phyloP scores from a whole-genome alignment of 2,888 invertebrate genomes.

The Temnothorax ravouxi region DNA sequence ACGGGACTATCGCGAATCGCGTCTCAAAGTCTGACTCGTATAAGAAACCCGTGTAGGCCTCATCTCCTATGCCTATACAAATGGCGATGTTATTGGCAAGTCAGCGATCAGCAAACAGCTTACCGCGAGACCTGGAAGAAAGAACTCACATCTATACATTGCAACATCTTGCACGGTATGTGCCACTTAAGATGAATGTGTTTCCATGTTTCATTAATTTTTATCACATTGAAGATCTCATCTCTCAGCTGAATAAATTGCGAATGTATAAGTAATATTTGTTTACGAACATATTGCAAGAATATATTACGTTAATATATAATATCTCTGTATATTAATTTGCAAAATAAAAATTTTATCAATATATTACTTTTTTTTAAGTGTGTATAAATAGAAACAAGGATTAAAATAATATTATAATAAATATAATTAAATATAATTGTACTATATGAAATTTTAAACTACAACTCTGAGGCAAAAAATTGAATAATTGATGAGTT shows the following conservation, averaged over 20 bases:
- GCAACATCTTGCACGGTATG: not conserved
- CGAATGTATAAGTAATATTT: not conserved
- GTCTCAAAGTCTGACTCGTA: not conserved
- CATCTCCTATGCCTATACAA: conserved; percentile 26
- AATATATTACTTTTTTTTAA: not conserved
- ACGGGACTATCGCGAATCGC: conserved; percentile 7
- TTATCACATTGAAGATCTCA: not conserved
- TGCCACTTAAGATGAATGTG: not conserved
- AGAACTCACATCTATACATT: conserved; percentile 9
- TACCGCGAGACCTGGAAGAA: conserved; percentile 23
- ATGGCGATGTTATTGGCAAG: conserved; percentile 38
- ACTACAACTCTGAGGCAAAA: not conserved
- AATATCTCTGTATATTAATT: not conserved
- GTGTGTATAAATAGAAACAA: not conserved
- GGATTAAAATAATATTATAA: not conserved
- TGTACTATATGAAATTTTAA: not conserved
- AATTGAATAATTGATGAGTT: not conserved
- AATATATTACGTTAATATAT: not conserved
- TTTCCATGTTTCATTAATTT: not conserved
- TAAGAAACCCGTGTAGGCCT: conserved; percentile 8
- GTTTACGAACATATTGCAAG: not conserved
- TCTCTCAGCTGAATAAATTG: not conserved
- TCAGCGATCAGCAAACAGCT: conserved; percentile 42
- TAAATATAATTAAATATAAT: not conserved
- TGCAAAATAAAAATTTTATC: not conserved